phyloP scores from a whole-genome alignment of 2,113 vertebrate species.

The Pterophyllum scalare region DNA sequence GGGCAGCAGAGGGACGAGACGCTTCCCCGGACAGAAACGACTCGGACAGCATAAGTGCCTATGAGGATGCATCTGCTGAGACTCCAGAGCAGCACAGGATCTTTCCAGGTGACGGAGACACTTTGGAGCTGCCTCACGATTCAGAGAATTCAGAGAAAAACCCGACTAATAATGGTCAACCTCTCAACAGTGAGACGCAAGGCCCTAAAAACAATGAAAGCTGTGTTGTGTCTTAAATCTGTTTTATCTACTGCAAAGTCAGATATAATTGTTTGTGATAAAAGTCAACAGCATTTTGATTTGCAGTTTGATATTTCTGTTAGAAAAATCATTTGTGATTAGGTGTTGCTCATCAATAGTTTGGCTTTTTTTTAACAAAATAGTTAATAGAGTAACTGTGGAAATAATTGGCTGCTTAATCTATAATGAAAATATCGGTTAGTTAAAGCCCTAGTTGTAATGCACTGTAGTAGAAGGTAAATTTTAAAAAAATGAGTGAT shows the following conservation, averaged over 20 bases:
- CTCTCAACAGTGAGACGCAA: neutral
- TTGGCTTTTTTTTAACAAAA: neutral
- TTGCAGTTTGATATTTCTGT: constrained; percentile 3
- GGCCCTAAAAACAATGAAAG: constrained; percentile 32
- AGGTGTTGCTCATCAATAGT: neutral
- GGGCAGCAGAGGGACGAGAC: neutral
- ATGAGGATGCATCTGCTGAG: constrained; percentile 77
- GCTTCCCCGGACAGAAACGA: constrained; percentile 53
- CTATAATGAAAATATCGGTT: neutral
- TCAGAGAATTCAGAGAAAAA: constrained; percentile 20
- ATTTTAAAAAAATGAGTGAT: constrained; percentile 12
- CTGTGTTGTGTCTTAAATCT: constrained; percentile 76
- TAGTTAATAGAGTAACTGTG: neutral
- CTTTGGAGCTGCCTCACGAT: constrained; percentile 41
- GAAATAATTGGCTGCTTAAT: constrained; percentile 6
- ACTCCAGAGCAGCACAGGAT: constrained; percentile 71
- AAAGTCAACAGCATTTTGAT: constrained; percentile 17
- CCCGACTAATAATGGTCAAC: neutral
- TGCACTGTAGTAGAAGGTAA: neutral
- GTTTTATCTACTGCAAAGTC: neutral
- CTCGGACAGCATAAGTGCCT: constrained; percentile 77
- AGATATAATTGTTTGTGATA: neutral
- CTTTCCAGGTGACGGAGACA: constrained; percentile 54
- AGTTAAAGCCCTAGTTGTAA: neutral
- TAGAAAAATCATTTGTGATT: neutral